These are phyloP conservation scores for Tenthredo amoena DNA, from an alignment of 2,888 invertebrate species.

Conservation along the genomic window DNA sequence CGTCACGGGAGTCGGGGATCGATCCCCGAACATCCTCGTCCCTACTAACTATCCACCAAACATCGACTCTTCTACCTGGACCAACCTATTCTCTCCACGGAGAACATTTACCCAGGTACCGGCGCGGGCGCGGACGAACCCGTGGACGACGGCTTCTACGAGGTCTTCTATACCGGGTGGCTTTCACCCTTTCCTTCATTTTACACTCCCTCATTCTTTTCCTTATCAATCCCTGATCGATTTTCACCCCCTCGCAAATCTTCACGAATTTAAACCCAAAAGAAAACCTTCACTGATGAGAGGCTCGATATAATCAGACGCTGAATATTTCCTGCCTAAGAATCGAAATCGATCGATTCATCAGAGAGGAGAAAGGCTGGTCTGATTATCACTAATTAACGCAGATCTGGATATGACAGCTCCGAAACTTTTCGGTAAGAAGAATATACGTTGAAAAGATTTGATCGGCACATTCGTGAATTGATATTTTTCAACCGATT, in stretches of 20 bases:
- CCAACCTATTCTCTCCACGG: constrained; percentile 67
- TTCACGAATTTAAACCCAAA: background rate
- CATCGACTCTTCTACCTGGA: constrained; percentile 55
- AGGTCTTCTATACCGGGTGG: constrained; percentile 14
- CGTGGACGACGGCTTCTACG: background rate
- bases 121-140: constrained; percentile 55
- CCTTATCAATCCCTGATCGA: background rate
- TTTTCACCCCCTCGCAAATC: background rate
- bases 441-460: no score
- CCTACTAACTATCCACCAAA: constrained; percentile 44
- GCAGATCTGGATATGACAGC: background rate
- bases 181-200: background rate
- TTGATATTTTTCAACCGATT: background rate
- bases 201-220: background rate
- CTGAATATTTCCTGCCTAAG: background rate
- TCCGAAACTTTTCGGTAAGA: no score
- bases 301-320: background rate
- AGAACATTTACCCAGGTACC: constrained; percentile 71
- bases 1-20: constrained; percentile 76
- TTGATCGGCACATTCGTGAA: background rate
- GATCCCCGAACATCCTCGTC: constrained; percentile 71
- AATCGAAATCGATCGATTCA: background rate
- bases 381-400: background rate
- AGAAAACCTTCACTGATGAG: background rate
- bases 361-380: background rate